These are phyloP conservation scores for Halictus ligatus DNA, from an alignment of 2,888 invertebrate species.

Conservation along the genomic window DNA sequence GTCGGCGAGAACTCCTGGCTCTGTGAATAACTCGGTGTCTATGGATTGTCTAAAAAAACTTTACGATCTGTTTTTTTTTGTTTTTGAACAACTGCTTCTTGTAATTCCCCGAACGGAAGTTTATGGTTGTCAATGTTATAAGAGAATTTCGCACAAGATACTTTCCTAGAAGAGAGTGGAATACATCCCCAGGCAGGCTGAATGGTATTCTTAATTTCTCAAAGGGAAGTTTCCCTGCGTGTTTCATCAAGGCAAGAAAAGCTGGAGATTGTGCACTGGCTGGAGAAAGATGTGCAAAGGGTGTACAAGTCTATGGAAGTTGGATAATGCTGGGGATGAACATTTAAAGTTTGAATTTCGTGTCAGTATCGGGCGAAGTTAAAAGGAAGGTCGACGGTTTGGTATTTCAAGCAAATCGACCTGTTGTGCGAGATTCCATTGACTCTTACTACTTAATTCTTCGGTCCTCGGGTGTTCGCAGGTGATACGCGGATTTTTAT, in stretches of 20 bases:
- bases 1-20: too few relatives aligned
- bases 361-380: background rate
- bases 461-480: background rate
- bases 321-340: background rate
- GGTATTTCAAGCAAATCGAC: background rate
- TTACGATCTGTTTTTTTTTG: too few relatives aligned
- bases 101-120: too few relatives aligned
- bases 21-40: too few relatives aligned
- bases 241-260: background rate
- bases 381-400: background rate
- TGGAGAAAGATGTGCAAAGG: background rate
- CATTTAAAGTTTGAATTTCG: background rate
- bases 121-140: too few relatives aligned
- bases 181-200: background rate
- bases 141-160: too few relatives aligned
- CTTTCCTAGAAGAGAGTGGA: too few relatives aligned
- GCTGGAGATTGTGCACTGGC: background rate
- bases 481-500: background rate
- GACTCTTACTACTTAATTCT: background rate
- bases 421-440: background rate
- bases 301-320: background rate
- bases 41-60: too few relatives aligned
- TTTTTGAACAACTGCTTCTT: too few relatives aligned
- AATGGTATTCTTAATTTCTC: background rate
- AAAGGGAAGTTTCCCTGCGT: background rate